Conservation (phyloP, 2,113 vertebrate species). For the Hippocampus guttulatus region DNA sequence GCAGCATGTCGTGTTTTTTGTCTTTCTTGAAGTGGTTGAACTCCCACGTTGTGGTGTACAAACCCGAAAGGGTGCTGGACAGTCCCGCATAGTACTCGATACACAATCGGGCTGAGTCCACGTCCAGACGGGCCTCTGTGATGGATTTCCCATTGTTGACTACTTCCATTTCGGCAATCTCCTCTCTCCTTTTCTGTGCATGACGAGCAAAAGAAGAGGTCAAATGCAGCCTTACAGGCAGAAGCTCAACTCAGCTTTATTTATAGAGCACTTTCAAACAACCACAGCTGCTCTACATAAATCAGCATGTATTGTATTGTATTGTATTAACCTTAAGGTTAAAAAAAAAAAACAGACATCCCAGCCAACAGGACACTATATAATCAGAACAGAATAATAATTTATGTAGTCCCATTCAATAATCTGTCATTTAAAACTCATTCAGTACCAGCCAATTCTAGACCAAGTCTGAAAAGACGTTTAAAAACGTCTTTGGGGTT, state of each 20-base stretch:
- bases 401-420: too few species aligned
- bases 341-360: too few species aligned
- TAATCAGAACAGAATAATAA: background rate
- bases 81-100: slow-evolving; percentile 88
- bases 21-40: background rate
- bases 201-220: background rate
- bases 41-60: background rate
- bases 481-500: too few species aligned
- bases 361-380: too few species aligned
- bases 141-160: slow-evolving; percentile 94
- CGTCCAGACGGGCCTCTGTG: slow-evolving; percentile 83
- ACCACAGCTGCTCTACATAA: too few species aligned
- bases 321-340: too few species aligned
- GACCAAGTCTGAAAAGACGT: too few species aligned
- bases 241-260: too few species aligned
- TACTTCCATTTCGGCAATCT: slow-evolving; percentile 85
- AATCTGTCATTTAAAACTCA: background rate
- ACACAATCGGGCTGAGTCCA: slow-evolving; percentile 83
- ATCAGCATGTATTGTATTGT: too few species aligned
- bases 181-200: slow-evolving; percentile 75
- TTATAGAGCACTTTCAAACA: too few species aligned
- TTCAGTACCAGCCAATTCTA: too few species aligned
- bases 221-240: background rate
- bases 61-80: slow-evolving; percentile 83
- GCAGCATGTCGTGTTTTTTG: background rate